Evolutionary conservation across 1,140 invertebrate species (phyloP), one percentile per base, ranked within the genome.

Genomic region (Vanessa tameamea): DNA sequence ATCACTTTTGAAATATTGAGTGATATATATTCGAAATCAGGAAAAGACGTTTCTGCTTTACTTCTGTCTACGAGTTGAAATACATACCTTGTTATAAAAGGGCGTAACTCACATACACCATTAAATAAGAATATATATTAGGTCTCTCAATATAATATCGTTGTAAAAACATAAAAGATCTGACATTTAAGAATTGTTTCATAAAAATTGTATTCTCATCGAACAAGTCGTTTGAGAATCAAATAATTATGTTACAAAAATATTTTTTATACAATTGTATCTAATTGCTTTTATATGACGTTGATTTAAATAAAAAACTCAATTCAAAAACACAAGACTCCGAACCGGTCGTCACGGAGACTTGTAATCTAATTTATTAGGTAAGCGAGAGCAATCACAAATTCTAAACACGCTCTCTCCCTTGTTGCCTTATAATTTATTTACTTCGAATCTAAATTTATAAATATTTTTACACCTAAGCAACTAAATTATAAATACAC

Each of bases 321-420:
- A 61, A 31, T 61, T 37, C 12, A 1, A 15, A 61, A 61, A 61
- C 23, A 59, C 55, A 61, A 61, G 57, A 23, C 57, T 57, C 20
- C 20, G 37, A 59, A 37, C 16, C 15, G 23, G 23, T 57, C 66
- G 37, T 75, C 73, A 77, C 75, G 67, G 66, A 51, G 61, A 57
- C 48, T 57, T 57, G 66, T 75, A 72, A 65, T 76, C 51, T 57
- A 73, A 67, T 72, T 75, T 68, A 69, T 69, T 69, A 69, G 50
- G 57, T 63, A 69, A 69, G 73, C 72, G 55, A 68, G 65, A 74
- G 47, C 57, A 59, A 69, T 74, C 63, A 69, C 59, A 69, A 69
- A 74, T 74, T 74, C 73, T 51, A 74, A 74, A 69, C 73, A 74
- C 73, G 61, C 47, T 63, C 50, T 63, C 65, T 15, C 43, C 51